phyloP scores from a whole-genome alignment of 2,113 vertebrate species.

The Cyanistes caeruleus region DNA sequence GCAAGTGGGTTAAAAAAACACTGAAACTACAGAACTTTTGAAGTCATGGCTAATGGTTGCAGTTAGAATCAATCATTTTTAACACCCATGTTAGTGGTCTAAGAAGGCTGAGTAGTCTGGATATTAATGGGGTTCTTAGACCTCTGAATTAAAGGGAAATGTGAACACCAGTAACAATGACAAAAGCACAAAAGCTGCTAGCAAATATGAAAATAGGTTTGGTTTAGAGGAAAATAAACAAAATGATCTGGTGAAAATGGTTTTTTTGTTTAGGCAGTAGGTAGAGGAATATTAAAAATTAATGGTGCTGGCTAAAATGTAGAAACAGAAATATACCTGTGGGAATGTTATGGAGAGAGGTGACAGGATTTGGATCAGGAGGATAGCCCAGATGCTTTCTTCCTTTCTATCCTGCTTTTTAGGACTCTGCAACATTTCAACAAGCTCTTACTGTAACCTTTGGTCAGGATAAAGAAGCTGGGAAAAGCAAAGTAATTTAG shows the following conservation, averaged over 20 bases:
- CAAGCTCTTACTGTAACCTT: not conserved
- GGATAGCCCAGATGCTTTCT: not conserved
- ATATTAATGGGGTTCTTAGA: not conserved
- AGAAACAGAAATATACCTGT: not conserved
- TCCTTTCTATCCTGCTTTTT: not conserved
- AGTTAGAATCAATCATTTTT: not conserved
- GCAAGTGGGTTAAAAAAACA: not conserved
- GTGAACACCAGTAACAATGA: not conserved
- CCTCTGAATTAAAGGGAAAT: not conserved
- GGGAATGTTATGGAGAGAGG: not conserved
- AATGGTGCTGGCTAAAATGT: not conserved
- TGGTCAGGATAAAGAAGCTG: not conserved
- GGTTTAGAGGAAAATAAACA: not conserved
- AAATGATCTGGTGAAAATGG: not conserved
- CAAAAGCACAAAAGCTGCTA: not conserved
- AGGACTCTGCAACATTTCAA: not conserved
- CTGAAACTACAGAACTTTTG: not conserved
- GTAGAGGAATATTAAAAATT: not conserved
- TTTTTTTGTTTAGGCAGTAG: not conserved
- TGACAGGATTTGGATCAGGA: not conserved
- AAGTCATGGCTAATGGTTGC: not conserved
- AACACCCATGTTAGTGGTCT: not conserved
- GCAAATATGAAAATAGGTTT: not conserved
- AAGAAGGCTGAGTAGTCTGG: not conserved
- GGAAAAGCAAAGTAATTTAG: not conserved